phyloP scores from a whole-genome alignment of 2,888 invertebrate genomes.

The Muschampia plurimacula region DNA sequence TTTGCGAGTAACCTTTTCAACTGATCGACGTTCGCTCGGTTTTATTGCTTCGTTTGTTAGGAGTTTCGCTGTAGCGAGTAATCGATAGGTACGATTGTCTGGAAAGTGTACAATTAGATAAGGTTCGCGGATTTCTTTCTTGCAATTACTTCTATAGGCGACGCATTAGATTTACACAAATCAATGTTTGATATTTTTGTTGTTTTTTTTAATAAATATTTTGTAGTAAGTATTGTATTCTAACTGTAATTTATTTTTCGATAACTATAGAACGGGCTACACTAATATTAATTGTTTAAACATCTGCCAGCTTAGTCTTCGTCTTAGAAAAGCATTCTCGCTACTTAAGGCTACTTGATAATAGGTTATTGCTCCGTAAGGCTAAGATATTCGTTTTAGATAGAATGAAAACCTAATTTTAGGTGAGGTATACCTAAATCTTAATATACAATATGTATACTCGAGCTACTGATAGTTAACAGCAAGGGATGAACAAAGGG shows the following conservation, averaged over 20 bases:
- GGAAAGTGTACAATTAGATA: background rate
- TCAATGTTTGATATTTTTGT: background rate
- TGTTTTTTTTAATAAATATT: background rate
- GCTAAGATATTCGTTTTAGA: no score
- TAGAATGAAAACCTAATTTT: no score
- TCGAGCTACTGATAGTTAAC: background rate
- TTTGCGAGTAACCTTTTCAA: conserved; percentile 37
- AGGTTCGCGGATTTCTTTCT: background rate
- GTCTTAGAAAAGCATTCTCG: no score
- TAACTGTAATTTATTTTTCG: no score
- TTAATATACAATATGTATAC: background rate
- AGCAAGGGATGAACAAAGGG: conserved; percentile 23
- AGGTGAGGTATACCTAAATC: background rate
- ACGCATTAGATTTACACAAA: background rate
- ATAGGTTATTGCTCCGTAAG: no score
- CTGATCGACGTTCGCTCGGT: conserved; percentile 29
- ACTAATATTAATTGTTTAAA: no score
- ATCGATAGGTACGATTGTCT: conserved; percentile 23
- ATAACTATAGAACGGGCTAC: no score
- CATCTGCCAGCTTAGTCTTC: no score
- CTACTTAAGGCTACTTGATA: no score
- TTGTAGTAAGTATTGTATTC: background rate
- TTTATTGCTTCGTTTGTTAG: conserved; percentile 35
- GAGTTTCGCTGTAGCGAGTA: conserved; percentile 17
- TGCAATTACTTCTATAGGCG: background rate